Conservation (phyloP, 2,797 vertebrate genomes). For the Nannoperca australis region DNA sequence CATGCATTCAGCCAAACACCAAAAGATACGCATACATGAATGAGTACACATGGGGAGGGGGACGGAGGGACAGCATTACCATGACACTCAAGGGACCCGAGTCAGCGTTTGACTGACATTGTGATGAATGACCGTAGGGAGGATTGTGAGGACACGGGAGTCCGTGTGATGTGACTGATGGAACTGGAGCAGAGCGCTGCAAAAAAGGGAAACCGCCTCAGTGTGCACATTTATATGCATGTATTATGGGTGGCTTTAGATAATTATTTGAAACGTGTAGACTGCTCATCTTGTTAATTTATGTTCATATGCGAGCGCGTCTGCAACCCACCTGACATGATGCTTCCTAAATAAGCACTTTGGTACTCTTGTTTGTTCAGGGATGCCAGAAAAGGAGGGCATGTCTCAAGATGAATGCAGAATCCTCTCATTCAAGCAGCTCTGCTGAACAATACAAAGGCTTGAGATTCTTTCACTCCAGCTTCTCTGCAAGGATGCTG, state of each 20-base stretch:
- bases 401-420: slow-evolving; percentile 22
- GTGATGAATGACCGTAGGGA: slow-evolving; percentile 77
- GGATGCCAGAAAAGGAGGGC: slow-evolving; percentile 39
- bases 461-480: slow-evolving; percentile 5
- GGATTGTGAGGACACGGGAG: slow-evolving; percentile 60
- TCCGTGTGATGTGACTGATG: slow-evolving; percentile 73
- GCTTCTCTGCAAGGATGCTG: slow-evolving; percentile 24
- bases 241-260: slow-evolving; percentile 13
- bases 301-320: slow-evolving; percentile 30
- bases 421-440: slow-evolving; percentile 24
- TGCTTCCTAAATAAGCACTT: slow-evolving; percentile 50
- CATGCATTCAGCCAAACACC: slow-evolving; percentile 25
- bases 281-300: slow-evolving; percentile 48
- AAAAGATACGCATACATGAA: slow-evolving; percentile 50
- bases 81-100: slow-evolving; percentile 66
- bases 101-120: slow-evolving; percentile 77
- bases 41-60: slow-evolving; percentile 5
- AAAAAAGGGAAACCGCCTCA: slow-evolving; percentile 44
- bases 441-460: slow-evolving; percentile 26
- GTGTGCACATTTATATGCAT: slow-evolving; percentile 37
- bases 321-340: slow-evolving; percentile 42
- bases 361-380: slow-evolving; percentile 27
- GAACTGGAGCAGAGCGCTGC: slow-evolving; percentile 69
- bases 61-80: slow-evolving; percentile 40
- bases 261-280: slow-evolving; percentile 35